Base-by-base conservation (phyloP, 2,888 invertebrate species). In the Napeogenes inachia region DNA sequence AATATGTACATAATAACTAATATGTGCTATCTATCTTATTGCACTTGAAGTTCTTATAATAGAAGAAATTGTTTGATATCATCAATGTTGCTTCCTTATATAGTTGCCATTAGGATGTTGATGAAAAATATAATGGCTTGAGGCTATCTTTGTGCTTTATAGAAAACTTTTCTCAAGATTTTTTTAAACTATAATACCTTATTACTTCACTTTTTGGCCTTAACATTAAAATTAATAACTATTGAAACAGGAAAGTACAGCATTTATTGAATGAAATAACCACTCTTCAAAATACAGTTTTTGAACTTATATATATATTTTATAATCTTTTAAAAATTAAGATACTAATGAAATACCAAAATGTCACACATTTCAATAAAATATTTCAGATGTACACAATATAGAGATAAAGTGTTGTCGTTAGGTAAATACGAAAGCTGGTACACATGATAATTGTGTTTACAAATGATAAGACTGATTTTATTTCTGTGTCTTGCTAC, bases 361-460 rank as follows among this genome's bases (percentile, higher is more conserved):
- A 42, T 2, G 42, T 42, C 10, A 12, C 8, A 8, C 3, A 30
- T 30, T 50, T 6, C 10, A 30, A 30, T 2, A 50, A 50, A 50
- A 50, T 50, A 30, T 50, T 30, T 30, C 50, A 50, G 50, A 50
- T 30, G 12, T 30, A 30, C 50, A 50, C 30, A 30, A 10, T 50
- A 50, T 21, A 30, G 50, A 10, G 50, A 50, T 50, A 50, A 50
- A 50, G 30, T 30, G 30, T 50, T 21, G 50, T 50, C 10, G 21
- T 50, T 30, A 30, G 30, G 50, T 30, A 50, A 50, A 50, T 50
- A 50, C 0, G 3, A 50, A 8, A 50, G 47, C 21, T 4, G 47
- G 47, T 47, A 47, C n/a, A 30, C 30, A 12, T 50, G 50, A 50
- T 50, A 50, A 50, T 50, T 50, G 12, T 50, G 50, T 50, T 50